Base-by-base conservation (phyloP, 1,140 invertebrate species). In the Drosophila bifasciata region DNA sequence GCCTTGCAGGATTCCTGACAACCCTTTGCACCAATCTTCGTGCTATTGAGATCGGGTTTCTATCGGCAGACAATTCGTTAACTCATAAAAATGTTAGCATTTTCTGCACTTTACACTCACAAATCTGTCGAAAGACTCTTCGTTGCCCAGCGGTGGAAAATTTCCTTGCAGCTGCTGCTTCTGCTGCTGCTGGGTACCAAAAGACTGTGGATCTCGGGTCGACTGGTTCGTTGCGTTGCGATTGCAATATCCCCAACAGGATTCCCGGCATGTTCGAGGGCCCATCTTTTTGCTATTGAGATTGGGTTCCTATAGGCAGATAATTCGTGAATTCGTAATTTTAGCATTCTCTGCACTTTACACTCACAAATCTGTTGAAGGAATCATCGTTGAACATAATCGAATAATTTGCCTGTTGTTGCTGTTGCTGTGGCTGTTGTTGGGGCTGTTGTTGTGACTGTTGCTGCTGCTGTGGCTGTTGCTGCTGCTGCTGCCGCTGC, bases 261-360 rank as follows among this genome's bases (percentile, higher is more conserved):
- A 13, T 13, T 46, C 23, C 23, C 6, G 23, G 23, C 5, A 25
- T 7, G 1, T 6, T 1, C 23, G 5, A 7, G 23, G 49, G 1
- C 17, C 43, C 6, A 78, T 39, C 43, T 43, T 57, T 5, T 75
- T 79, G 55, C 76, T 79, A 52, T 78, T 78, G 0, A 64, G 17
- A 17, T 39, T 23, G 2, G 76, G 76, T 44, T 68, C 45, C 76
- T 79, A 28, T 7, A 9, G 21, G 50, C 19, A 43, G 8, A 28
- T 17, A 51, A 21, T 23, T 15, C 0, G 15, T 5, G 13, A 19
- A 17, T 7, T 8, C 40, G 7, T 32, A 28, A 3, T 15, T 43
- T 21, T 7, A 15, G 5, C 28, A 46, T 2, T 21, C n/a, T 23
- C 7, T 0, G 6, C 36, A 5, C 2, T 15, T 11, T 28, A 16